These are phyloP conservation scores for Phenacoccus solenopsis DNA, from an alignment of 1,140 invertebrate species.

Conservation along the genomic window DNA sequence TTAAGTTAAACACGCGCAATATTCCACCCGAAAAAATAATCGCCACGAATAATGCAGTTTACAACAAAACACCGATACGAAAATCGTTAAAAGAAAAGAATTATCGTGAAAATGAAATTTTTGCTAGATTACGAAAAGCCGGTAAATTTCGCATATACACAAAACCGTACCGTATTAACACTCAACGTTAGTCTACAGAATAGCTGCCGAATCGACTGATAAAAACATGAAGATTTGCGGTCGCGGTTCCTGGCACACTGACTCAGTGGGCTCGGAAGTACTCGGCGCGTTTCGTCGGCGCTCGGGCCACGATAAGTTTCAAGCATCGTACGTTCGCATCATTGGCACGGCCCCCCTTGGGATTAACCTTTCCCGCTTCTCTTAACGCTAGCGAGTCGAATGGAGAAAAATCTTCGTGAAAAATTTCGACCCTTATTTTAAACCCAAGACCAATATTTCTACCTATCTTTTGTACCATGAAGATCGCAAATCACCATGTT, in stretches of 20 bases:
- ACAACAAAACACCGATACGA: too few relatives aligned
- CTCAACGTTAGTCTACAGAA: background rate
- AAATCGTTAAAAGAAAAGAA: too few relatives aligned
- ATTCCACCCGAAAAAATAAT: background rate
- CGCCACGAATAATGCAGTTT: background rate
- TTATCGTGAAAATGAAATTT: background rate
- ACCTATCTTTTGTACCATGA: too few relatives aligned
- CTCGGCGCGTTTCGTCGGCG: background rate
- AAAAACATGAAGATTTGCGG: constrained; percentile 7
- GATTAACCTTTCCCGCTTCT: background rate
- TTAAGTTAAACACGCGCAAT: background rate
- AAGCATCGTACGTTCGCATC: background rate
- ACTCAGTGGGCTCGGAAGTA: constrained; percentile 8
- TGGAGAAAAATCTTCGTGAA: background rate
- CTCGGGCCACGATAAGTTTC: background rate
- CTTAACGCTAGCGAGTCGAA: background rate
- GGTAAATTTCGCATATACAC: background rate
- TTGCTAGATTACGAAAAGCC: background rate
- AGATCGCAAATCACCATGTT: too few relatives aligned
- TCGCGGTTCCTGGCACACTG: background rate
- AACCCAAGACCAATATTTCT: too few relatives aligned
- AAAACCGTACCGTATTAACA: background rate
- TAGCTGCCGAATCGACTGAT: constrained; percentile 11
- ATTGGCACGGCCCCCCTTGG: background rate
- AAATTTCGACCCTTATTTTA: too few relatives aligned